Conservation (phyloP, 35 echinoderm and acorn worm species). For the Heliocidaris tuberculata region DNA sequence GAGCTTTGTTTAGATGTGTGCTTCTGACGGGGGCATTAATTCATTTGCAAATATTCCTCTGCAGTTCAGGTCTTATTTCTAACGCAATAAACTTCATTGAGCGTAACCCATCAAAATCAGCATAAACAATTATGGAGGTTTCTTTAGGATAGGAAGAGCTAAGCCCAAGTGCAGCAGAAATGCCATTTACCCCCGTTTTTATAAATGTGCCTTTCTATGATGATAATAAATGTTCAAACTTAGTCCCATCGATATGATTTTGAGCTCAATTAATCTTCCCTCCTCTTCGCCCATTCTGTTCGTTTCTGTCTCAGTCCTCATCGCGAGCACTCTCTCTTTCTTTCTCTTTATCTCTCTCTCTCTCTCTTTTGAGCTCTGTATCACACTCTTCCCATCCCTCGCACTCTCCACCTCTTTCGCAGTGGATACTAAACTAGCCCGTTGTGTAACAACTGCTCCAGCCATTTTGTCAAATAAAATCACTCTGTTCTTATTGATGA, state of each 20-base stretch:
- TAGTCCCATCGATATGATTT: not conserved
- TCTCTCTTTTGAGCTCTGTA: not conserved
- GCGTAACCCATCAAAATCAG: not conserved
- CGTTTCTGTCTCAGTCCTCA: too few relatives aligned
- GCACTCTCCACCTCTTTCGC: too few relatives aligned
- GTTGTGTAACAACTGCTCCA: too few relatives aligned
- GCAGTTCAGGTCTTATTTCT: not conserved
- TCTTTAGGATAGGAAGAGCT: not conserved
- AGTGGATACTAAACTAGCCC: too few relatives aligned
- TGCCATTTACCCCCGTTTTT: not conserved
- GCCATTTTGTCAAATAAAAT: too few relatives aligned
- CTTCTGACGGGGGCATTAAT: not conserved
- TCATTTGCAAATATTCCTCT: not conserved
- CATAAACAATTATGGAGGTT: not conserved
- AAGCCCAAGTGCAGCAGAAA: not conserved
- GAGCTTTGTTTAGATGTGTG: not conserved
- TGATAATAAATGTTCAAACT: not conserved
- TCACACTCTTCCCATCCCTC: not conserved
- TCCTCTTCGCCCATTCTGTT: not conserved
- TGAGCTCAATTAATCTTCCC: not conserved
- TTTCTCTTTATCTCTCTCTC: not conserved
- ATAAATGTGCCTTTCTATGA: not conserved
- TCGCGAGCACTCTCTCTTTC: not conserved
- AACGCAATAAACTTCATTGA: conserved; percentile 6
- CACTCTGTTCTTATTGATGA: too few relatives aligned